Evolutionary conservation across 2,888 invertebrate genomes (phyloP).

Genomic region (Phytoseiulus persimilis): DNA sequence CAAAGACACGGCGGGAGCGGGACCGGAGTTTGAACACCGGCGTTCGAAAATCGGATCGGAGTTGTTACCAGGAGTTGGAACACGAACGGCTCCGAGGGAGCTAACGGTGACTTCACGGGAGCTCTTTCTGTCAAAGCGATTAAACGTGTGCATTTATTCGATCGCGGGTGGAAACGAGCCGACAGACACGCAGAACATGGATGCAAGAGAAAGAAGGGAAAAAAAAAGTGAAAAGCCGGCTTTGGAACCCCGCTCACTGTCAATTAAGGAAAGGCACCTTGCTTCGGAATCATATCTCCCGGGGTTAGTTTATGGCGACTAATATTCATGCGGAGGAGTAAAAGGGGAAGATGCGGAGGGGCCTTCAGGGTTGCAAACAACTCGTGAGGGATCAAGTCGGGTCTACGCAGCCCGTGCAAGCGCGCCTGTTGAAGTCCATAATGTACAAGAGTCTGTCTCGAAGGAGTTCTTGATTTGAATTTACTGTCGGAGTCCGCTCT

Average conservation of each 20-base stretch:
- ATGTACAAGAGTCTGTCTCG: not conserved
- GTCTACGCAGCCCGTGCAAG: not conserved
- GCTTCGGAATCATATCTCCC: not conserved
- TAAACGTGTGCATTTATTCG: too few species aligned
- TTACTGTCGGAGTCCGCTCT: not conserved
- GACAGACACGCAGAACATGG: too few species aligned
- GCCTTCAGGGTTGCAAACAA: not conserved
- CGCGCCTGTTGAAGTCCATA: not conserved
- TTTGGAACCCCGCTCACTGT: not conserved
- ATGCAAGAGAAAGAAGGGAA: not conserved
- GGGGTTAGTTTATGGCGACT: not conserved
- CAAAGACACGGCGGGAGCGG: not conserved
- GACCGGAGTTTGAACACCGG: not conserved
- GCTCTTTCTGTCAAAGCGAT: too few species aligned
- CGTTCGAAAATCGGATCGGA: not conserved
- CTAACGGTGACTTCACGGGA: too few species aligned
- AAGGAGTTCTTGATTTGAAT: slow-evolving; percentile 5
- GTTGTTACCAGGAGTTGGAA: not conserved
- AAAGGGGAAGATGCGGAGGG: not conserved
- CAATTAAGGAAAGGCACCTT: not conserved
- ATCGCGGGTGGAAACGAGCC: too few species aligned
- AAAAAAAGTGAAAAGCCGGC: not conserved
- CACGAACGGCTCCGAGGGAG: not conserved
- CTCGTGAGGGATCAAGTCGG: not conserved
- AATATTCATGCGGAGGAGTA: not conserved